Conservation (phyloP, 1,140 invertebrate species). For the Cotesia vestalis region DNA sequence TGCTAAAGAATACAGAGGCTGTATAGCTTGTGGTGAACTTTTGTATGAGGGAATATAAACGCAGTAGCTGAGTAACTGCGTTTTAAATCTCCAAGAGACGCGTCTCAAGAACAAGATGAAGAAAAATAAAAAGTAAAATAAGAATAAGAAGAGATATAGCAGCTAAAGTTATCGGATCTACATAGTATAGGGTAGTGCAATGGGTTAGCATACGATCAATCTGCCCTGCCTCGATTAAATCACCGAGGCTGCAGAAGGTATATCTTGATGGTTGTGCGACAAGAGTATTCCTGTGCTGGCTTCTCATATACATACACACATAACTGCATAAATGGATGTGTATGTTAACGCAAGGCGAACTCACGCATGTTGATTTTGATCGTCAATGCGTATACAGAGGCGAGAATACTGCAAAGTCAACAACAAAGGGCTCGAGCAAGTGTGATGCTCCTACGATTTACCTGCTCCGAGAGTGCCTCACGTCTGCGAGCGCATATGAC, state of each 20-base stretch:
- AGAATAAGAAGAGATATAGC: conserved; percentile 19
- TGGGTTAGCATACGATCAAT: conserved; percentile 29
- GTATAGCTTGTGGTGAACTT: neutral
- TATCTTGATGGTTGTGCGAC: conserved; percentile 8
- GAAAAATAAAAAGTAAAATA: no score
- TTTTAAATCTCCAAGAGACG: conserved; percentile 34
- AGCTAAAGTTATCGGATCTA: conserved; percentile 31
- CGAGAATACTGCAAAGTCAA: conserved; percentile 8
- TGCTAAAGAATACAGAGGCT: no score
- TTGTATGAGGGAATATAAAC: conserved; percentile 13
- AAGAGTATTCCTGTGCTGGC: conserved; percentile 7
- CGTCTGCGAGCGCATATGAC: no score
- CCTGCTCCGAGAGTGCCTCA: no score
- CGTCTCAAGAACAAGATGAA: neutral
- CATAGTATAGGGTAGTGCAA: conserved; percentile 20
- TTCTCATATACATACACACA: conserved; percentile 9
- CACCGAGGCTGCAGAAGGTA: conserved; percentile 28
- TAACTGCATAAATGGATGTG: neutral
- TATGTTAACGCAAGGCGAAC: neutral
- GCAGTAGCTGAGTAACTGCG: conserved; percentile 27
- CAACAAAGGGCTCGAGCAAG: conserved; percentile 14
- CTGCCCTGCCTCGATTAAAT: conserved; percentile 35
- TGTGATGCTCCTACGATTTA: neutral
- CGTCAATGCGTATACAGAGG: conserved; percentile 9
- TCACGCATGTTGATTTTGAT: conserved; percentile 13